Evolutionary conservation across 2,797 vertebrate genomes (phyloP), one percentile per base, ranked within the genome.

Genomic region (Perodicticus potto): DNA sequence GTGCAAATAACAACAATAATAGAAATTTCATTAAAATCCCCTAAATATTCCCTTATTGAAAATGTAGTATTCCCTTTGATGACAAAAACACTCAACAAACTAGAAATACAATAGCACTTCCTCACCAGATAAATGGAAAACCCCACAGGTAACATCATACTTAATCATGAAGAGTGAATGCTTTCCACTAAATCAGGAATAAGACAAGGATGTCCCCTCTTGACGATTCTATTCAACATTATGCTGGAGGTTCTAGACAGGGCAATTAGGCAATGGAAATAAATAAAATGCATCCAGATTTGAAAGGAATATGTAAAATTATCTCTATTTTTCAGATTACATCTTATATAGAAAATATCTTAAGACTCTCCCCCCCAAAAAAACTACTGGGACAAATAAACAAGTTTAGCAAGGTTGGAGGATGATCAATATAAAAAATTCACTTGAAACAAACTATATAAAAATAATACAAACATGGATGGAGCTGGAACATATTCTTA

Each of bases 1-100:
- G 23, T 77, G 45, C 20, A 89, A 86, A 89, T 49, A 43, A 19
- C 22, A 89, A 89, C 20, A 76, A 76, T 89, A 85, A 92, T 7
- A 94, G 12, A 23, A 82, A 86, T 93, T 43, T 81, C 40, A 74
- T 76, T 91, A 80, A 93, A 81, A 84, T 17, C 8, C 27, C 49
- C 3, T 91, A 63, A 74, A 74, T 88, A 74, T 69, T 63, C 40
- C 11, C n/a, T 91, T 74, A 70, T 40, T 81, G 32, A 85, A 88
- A 81, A 22, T 1, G 45, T 32, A 88, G 45, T 3, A 23, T 81
- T 96, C 49, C 17, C 49, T 74, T 92, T 34, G 19, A 67, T 32
- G 7, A 73, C 20, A 78, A 63, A 59, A 83, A 63, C 23, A 37
- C 27, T 40, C 27, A 91, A 63, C 29, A 87, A 81, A 88, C 25